Percentiles rank a stretch among this genome's conserved stretches.
Evolutionary conservation across 2,888 invertebrate species (phyloP).

Genomic region (Icerya purchasi): DNA sequence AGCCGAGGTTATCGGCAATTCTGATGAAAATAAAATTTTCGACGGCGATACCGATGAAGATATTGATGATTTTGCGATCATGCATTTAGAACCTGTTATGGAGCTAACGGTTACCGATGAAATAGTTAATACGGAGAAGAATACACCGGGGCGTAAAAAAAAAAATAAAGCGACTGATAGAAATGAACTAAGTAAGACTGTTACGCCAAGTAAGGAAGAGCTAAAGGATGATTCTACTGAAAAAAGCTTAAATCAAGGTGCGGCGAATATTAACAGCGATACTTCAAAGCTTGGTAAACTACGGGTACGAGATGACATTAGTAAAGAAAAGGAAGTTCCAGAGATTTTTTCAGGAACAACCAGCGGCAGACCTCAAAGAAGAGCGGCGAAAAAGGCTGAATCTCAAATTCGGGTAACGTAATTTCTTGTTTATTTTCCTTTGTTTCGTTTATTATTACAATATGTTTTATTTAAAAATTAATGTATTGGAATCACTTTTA

Average conservation of each 20-base stretch:
- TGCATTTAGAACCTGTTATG: background rate
- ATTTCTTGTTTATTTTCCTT: background rate
- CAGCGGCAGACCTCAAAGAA: slow-evolving; percentile 17
- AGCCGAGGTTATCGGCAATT: no score
- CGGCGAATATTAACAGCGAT: background rate
- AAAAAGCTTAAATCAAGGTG: no score
- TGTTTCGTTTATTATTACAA: no score
- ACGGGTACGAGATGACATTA: background rate
- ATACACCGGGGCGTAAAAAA: background rate
- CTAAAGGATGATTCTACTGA: background rate
- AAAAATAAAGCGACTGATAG: background rate
- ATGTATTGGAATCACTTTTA: no score
- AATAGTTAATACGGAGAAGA: background rate
- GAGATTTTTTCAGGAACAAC: background rate
- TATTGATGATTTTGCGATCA: background rate
- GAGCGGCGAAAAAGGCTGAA: slow-evolving; percentile 20
- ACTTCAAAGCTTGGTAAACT: background rate
- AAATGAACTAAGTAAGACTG: background rate
- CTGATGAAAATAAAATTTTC: no score
- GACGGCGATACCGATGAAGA: no score
- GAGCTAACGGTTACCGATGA: background rate
- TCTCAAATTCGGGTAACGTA: slow-evolving; percentile 20
- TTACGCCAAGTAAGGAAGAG: background rate
- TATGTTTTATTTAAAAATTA: no score
- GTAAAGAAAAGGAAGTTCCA: background rate